Evolutionary conservation across 2,888 invertebrate genomes (phyloP).

Genomic region (Acleris sparsana): DNA sequence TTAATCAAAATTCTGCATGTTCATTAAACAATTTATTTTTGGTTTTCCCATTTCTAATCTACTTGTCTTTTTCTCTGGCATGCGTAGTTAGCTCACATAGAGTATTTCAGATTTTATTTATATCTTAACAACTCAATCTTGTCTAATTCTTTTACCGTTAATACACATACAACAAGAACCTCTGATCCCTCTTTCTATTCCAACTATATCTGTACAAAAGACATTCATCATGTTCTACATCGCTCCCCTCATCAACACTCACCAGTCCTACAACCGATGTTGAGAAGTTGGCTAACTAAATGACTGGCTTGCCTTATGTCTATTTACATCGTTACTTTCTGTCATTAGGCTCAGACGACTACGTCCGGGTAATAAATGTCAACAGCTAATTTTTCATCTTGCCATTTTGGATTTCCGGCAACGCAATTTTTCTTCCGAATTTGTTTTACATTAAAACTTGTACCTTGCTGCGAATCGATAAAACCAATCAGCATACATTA

Average conservation of each 20-base stretch:
- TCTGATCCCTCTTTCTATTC: slow-evolving; percentile 1
- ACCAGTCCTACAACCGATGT: not conserved
- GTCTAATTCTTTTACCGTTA: not conserved
- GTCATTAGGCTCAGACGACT: not conserved
- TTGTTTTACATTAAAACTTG: too few species aligned
- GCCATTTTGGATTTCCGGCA: too few species aligned
- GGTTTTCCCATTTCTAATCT: slow-evolving; percentile 18
- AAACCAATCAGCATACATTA: too few species aligned
- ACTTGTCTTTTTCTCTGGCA: slow-evolving; percentile 29
- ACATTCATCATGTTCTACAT: slow-evolving; percentile 7
- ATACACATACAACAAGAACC: not conserved
- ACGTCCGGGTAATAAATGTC: too few species aligned
- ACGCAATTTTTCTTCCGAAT: too few species aligned
- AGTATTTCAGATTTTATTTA: slow-evolving; percentile 20
- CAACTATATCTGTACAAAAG: not conserved
- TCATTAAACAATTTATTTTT: slow-evolving; percentile 16
- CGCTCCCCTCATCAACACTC: not conserved
- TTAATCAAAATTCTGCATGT: slow-evolving; percentile 21
- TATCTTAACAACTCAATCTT: slow-evolving; percentile 3
- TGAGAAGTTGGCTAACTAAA: not conserved
- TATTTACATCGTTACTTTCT: not conserved
- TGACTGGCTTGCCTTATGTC: not conserved
- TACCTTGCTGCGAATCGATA: too few species aligned
- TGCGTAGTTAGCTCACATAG: slow-evolving; percentile 29
- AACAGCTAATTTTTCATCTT: too few species aligned